Conservation (phyloP, 2,888 invertebrate genomes). For the Scaptodrosophila latifasciaeformis region DNA sequence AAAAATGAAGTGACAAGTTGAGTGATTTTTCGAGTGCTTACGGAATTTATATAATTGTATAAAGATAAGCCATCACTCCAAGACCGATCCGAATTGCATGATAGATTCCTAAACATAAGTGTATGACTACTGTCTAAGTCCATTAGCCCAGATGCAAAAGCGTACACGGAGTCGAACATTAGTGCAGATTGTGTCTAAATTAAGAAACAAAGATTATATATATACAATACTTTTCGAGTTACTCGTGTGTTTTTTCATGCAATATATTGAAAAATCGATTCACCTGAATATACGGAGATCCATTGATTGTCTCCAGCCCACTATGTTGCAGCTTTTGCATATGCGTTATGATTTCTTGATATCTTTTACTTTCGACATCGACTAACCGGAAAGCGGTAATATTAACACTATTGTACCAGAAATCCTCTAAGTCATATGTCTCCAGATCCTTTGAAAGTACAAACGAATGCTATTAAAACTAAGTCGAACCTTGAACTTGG, state of each 20-base stretch:
- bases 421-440: constrained; percentile 90
- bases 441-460: constrained; percentile 85
- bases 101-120: constrained; percentile 83
- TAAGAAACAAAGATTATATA: not conserved
- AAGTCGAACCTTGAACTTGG: too few relatives aligned
- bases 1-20: not conserved
- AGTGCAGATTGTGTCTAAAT: constrained; percentile 88
- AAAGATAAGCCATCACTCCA: constrained; percentile 87
- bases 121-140: constrained; percentile 83
- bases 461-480: not conserved
- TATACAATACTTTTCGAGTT: too few relatives aligned
- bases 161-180: constrained; percentile 89
- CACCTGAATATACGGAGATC: constrained; percentile 81
- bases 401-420: constrained; percentile 94
- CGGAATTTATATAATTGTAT: constrained; percentile 85
- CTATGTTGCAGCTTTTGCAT: constrained; percentile 93
- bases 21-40: constrained; percentile 73
- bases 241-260: not conserved
- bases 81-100: constrained; percentile 86
- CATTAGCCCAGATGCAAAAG: constrained; percentile 86
- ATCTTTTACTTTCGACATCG: constrained; percentile 85
- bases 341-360: constrained; percentile 84
- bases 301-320: constrained; percentile 83
- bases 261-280: constrained; percentile 27
- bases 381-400: constrained; percentile 95